These are phyloP conservation scores for Alligator sinensis DNA, from an alignment of 2,113 vertebrate genomes.

Conservation along the genomic window DNA sequence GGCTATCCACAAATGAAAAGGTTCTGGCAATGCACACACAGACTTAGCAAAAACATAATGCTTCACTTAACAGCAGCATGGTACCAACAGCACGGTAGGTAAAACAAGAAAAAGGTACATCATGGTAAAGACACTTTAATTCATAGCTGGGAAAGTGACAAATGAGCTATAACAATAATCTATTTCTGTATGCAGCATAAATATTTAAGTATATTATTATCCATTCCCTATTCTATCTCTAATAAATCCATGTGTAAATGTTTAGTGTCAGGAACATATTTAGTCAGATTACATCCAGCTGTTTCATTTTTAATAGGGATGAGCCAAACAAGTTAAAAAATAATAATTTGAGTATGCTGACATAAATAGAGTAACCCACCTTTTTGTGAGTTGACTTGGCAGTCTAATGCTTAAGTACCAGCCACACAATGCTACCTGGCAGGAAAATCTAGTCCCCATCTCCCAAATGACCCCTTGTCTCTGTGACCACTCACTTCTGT, in stretches of 20 bases:
- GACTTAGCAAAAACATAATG: not conserved
- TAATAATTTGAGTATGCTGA: not conserved
- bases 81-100: not conserved
- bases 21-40: not conserved
- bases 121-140: not conserved
- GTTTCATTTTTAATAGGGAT: not conserved
- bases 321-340: conserved; percentile 20
- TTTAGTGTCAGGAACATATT: conserved; percentile 45
- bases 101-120: not conserved
- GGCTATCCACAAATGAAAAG: fast-evolving
- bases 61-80: no score
- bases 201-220: conserved; percentile 66
- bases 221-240: conserved; percentile 53
- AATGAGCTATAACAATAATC: conserved; percentile 52
- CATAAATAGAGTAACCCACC: not conserved
- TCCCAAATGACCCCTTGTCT: conserved; percentile 2
- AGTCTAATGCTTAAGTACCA: not conserved
- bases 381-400: not conserved
- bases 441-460: conserved; percentile 1
- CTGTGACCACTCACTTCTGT: not conserved
- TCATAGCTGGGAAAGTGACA: conserved; percentile 10
- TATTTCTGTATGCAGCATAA: conserved; percentile 61
- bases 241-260: conserved; percentile 45
- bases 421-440: not conserved
- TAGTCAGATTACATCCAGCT: conserved; percentile 48